A percentile compares a stretch with the other conserved stretches of the same genome.
Evolutionary conservation across 2,888 invertebrate genomes (phyloP).

Genomic region (Pandemis heparana): DNA sequence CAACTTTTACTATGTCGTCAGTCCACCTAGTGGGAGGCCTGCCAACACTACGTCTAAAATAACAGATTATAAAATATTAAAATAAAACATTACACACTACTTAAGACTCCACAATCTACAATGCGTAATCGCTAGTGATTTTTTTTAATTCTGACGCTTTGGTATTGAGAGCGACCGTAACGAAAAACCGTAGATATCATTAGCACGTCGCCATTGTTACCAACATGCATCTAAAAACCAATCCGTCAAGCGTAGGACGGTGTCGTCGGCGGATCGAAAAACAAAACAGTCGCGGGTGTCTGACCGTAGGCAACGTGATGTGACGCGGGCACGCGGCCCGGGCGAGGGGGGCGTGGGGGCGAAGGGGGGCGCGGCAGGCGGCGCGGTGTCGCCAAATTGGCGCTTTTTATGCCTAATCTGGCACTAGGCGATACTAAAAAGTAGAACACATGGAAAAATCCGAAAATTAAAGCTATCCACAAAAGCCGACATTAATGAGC

Average conservation of each 20-base stretch:
- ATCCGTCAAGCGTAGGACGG: slow-evolving; percentile 14
- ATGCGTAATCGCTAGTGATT: too few relatives aligned
- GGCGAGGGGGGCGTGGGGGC: slow-evolving; percentile 44
- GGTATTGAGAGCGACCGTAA: neutral
- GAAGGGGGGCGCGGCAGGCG: slow-evolving; percentile 47
- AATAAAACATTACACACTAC: too few relatives aligned
- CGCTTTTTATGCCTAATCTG: neutral
- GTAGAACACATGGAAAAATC: too few relatives aligned
- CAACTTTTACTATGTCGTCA: too few relatives aligned
- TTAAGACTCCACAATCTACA: too few relatives aligned
- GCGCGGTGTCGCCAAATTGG: neutral
- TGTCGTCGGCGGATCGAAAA: slow-evolving; percentile 1
- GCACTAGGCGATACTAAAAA: neutral
- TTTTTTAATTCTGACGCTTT: neutral
- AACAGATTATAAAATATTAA: too few relatives aligned
- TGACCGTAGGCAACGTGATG: slow-evolving; percentile 65
- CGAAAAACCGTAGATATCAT: neutral
- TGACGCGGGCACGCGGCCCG: slow-evolving; percentile 63
- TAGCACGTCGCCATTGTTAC: neutral
- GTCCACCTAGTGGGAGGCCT: too few relatives aligned
- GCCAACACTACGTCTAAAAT: too few relatives aligned
- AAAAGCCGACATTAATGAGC: too few relatives aligned
- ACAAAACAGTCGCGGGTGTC: slow-evolving; percentile 35
- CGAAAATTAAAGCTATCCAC: too few relatives aligned
- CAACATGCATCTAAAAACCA: neutral